Percentiles rank a stretch among this genome's conserved stretches.
Conservation (phyloP, 2,888 invertebrate species). For the Macropis europaea region DNA sequence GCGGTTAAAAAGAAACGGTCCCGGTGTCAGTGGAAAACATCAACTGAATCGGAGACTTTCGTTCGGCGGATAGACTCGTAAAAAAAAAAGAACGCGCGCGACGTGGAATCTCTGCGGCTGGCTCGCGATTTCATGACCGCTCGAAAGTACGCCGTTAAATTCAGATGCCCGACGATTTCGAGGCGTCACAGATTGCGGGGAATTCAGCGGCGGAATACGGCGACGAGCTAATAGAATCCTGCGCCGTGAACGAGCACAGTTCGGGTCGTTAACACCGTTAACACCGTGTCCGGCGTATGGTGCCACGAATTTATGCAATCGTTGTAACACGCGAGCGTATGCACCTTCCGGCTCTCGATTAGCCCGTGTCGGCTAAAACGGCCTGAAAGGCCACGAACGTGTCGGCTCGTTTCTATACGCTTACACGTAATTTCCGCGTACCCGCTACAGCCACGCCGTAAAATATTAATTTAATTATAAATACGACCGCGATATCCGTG, state of each 20-base stretch:
- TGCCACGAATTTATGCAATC: conserved; percentile 41
- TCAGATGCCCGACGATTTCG: conserved; percentile 1
- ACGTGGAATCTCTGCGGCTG: conserved; percentile 1
- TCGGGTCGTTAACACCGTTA: conserved; percentile 48
- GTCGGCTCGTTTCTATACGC: too few species aligned
- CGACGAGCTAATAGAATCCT: conserved; percentile 41
- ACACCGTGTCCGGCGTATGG: conserved; percentile 27
- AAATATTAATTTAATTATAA: too few species aligned
- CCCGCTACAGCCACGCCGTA: too few species aligned
- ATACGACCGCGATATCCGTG: too few species aligned
- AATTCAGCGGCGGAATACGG: conserved; percentile 21
- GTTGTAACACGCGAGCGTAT: conserved; percentile 24
- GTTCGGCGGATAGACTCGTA: too few species aligned
- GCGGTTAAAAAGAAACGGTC: too few species aligned
- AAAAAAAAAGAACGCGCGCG: background rate
- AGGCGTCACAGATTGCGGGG: conserved; percentile 17
- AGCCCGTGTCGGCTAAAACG: too few species aligned
- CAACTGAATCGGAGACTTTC: too few species aligned
- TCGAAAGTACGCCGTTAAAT: conserved; percentile 8
- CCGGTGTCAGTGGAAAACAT: too few species aligned
- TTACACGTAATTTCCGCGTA: too few species aligned
- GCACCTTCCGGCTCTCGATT: conserved; percentile 14
- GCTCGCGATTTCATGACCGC: background rate
- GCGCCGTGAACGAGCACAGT: conserved; percentile 36
- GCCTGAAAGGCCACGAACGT: too few species aligned